phyloP scores from a whole-genome alignment of 2,113 vertebrate species.

The Thinocorus orbignyianus region DNA sequence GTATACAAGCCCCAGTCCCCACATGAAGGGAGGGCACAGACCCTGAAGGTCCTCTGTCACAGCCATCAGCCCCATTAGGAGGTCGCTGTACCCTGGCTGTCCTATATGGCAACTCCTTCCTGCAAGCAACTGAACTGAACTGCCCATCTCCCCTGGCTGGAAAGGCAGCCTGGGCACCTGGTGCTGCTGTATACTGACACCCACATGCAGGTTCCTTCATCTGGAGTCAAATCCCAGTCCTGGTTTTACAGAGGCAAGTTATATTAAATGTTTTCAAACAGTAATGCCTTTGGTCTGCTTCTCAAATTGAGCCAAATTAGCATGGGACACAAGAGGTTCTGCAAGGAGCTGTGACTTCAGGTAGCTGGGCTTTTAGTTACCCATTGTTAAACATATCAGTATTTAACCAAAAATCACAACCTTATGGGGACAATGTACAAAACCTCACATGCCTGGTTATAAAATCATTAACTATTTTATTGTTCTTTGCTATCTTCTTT shows the following conservation, averaged over 20 bases:
- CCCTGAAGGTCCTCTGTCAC: not conserved
- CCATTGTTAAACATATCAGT: not conserved
- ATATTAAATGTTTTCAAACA: not conserved
- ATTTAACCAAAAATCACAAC: not conserved
- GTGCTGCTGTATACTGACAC: not conserved
- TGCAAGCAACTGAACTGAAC: not conserved
- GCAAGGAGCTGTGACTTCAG: not conserved
- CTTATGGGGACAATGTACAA: not conserved
- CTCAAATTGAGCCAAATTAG: not conserved
- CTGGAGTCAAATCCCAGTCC: not conserved
- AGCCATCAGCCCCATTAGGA: fast-evolving
- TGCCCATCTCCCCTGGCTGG: not conserved
- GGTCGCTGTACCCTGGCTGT: not conserved
- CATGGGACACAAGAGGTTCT: not conserved
- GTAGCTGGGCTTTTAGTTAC: not conserved
- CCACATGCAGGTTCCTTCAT: not conserved
- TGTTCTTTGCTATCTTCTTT: not conserved
- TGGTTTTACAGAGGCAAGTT: not conserved
- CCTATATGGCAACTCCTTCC: not conserved
- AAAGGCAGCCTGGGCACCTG: not conserved
- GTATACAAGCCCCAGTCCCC: not conserved
- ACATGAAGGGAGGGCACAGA: not conserved
- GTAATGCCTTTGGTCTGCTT: not conserved
- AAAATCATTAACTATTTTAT: constrained; percentile 16
- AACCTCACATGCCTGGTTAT: not conserved